Base-by-base conservation (phyloP, 2,888 invertebrate genomes). In the Therioaphis trifolii region DNA sequence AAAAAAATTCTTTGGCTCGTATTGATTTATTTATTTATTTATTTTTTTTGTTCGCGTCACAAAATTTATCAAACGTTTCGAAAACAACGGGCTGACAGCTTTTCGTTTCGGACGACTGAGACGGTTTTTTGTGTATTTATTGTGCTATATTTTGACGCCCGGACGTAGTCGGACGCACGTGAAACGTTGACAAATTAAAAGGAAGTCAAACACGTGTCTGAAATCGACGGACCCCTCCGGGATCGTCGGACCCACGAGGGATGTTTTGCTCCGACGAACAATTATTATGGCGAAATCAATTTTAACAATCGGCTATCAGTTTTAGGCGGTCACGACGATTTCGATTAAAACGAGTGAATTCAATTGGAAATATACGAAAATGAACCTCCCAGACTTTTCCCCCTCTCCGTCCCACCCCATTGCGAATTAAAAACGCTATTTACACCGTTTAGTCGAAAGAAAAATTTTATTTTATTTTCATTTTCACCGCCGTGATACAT, bases 391-490 rank as follows among this genome's bases (percentile, higher is more conserved):
- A n/a, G n/a, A n/a, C n/a, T n/a, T n/a, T n/a, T n/a, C n/a, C n/a
- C n/a, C n/a, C n/a, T n/a, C n/a, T n/a, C n/a, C n/a, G n/a, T n/a
- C 3, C 18, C 9, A 5, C 46, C 24, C 46, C 15, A 2, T 11
- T n/a, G 5, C 7, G 74, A 52, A 52, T n/a, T 40, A 52, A 18
- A 35, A 66, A n/a, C 15, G 35, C 7, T 1, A 43, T 69, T 15
- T 14, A 12, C n/a, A 12, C 15, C 21, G 29, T 49, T 46, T 29
- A 52, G 15, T 40, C 52, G n/a, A n/a, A n/a, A n/a, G n/a, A n/a
- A n/a, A n/a, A n/a, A n/a, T n/a, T 68, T 74, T 49, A 52, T 72
- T 74, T 55, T 35, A 35, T n/a, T 72, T 5, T 29, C 11, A 11
- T 55, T n/a, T n/a, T 29, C 55, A 21, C 21, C 18, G 3, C n/a